Base-by-base conservation (phyloP, 1,140 invertebrate genomes). In the Drosophila arizonae region DNA sequence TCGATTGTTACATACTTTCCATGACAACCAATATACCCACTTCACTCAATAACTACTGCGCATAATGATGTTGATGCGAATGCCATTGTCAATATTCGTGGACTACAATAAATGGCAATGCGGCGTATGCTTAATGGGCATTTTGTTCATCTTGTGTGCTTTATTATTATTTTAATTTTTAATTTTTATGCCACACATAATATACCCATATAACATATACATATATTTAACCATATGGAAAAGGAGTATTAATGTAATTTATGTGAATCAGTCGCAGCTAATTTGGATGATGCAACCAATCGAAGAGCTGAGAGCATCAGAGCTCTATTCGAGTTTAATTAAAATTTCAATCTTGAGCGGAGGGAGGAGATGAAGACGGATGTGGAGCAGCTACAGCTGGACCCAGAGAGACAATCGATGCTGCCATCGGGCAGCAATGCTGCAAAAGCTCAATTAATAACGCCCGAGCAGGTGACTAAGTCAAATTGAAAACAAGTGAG, bases 401-500 rank as follows among this genome's bases (percentile, higher is more conserved):
- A 57, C 11, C 43, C 26, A 4, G 17, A 43, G 21, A 46, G 24
- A 81, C 79, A 78, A 81, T 81, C 65, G 79, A 70, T 65, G 79
- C 61, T 63, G n/a, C 36, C 24, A 36, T 17, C 41, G 41, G 30
- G 43, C 15, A 57, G 33, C 77, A 54, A 69, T 85, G 81, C 77
- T 86, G 77, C 81, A 85, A 81, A 85, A 81, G 74, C 81, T 81
- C 74, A 81, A 85, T 85, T 85, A 85, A 85, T 85, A 85, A 86
- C 70, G 77, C 81, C 78, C 81, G 81, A 85, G 70, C 77, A 77
- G 73, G 81, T 82, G 81, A 71, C 69, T 75, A 65, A 84, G 62
- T 69, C 65, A 68, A 80, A 68, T 66, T 81, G 74, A 60, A 55
- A 75, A 77, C 21, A 54, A 50, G 39, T 36, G 70, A 61, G 36